These are phyloP conservation scores for Drosophila cracens DNA, from an alignment of 2,888 invertebrate genomes.

Conservation along the genomic window DNA sequence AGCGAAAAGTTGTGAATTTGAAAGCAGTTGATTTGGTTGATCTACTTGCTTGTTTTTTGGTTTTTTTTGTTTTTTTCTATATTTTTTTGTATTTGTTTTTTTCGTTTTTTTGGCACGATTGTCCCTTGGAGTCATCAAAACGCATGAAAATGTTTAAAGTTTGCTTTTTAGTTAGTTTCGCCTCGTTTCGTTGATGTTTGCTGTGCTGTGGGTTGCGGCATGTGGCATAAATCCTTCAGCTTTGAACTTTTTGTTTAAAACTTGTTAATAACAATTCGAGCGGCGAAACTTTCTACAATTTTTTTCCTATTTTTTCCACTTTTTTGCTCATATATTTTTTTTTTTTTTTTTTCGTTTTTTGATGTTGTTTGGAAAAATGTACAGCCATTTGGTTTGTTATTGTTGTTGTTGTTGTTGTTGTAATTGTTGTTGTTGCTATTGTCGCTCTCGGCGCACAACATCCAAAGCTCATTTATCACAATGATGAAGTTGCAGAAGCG, in stretches of 20 bases:
- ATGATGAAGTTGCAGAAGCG: constrained; percentile 67
- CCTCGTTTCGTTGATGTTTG: constrained; percentile 21
- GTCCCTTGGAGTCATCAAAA: constrained; percentile 38
- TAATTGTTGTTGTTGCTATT: constrained; percentile 30
- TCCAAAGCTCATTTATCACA: constrained; percentile 70
- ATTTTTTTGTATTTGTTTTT: background rate
- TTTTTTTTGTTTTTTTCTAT: background rate
- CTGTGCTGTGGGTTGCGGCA: constrained; percentile 21
- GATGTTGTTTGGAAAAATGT: constrained; percentile 30
- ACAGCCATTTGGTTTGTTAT: constrained; percentile 32
- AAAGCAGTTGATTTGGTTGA: constrained; percentile 43
- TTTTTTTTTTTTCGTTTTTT: constrained; percentile 11
- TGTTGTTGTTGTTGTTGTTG: constrained; percentile 7
- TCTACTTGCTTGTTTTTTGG: constrained; percentile 16
- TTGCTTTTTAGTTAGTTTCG: constrained; percentile 63
- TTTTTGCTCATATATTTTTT: constrained; percentile 18
- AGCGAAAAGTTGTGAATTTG: constrained; percentile 20
- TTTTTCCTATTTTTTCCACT: constrained; percentile 1
- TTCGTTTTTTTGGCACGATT: constrained; percentile 12
- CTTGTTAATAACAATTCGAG: constrained; percentile 71
- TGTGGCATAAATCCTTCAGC: constrained; percentile 67
- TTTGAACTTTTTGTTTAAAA: constrained; percentile 68
- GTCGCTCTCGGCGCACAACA: constrained; percentile 34
- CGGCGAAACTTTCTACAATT: constrained; percentile 50
- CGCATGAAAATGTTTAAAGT: constrained; percentile 68